These are phyloP conservation scores for Tetragonula clypearis DNA, from an alignment of 1,140 invertebrate species.

Conservation along the genomic window DNA sequence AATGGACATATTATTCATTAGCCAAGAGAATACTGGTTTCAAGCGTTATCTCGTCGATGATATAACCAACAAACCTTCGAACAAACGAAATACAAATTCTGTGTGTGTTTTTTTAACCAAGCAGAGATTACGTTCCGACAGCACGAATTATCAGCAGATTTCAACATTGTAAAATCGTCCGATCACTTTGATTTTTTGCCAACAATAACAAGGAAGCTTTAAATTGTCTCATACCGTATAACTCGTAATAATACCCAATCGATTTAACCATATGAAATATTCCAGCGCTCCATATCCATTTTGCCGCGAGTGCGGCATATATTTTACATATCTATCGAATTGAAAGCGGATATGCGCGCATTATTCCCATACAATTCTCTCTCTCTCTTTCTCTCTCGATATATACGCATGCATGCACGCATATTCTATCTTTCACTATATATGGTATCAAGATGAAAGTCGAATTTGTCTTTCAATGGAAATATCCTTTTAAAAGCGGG, in stretches of 20 bases:
- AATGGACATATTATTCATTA: no score
- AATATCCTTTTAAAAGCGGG: constrained; percentile 34
- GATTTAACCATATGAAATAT: constrained; percentile 57
- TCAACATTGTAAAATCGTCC: not conserved
- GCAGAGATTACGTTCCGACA: not conserved
- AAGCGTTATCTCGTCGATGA: no score
- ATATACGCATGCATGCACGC: not conserved
- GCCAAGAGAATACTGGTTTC: no score
- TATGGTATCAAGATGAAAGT: constrained; percentile 34
- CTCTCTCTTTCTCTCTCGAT: not conserved
- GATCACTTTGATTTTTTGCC: not conserved
- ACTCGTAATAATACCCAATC: constrained; percentile 40
- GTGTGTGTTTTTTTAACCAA: not conserved
- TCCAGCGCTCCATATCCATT: constrained; percentile 54
- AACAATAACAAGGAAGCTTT: constrained; percentile 34
- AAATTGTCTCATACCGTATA: constrained; percentile 13
- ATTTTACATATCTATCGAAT: constrained; percentile 65
- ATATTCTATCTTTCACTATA: constrained; percentile 40
- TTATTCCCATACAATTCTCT: constrained; percentile 31
- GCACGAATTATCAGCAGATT: not conserved
- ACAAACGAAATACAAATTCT: not conserved
- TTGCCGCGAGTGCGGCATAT: constrained; percentile 41
- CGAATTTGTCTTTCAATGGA: constrained; percentile 18
- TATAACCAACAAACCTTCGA: no score
- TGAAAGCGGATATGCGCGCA: constrained; percentile 60